A percentile compares a stretch with the other conserved stretches of the same genome.
phyloP scores from a whole-genome alignment of 2,113 vertebrate species.

The Ramphastos sulfuratus region DNA sequence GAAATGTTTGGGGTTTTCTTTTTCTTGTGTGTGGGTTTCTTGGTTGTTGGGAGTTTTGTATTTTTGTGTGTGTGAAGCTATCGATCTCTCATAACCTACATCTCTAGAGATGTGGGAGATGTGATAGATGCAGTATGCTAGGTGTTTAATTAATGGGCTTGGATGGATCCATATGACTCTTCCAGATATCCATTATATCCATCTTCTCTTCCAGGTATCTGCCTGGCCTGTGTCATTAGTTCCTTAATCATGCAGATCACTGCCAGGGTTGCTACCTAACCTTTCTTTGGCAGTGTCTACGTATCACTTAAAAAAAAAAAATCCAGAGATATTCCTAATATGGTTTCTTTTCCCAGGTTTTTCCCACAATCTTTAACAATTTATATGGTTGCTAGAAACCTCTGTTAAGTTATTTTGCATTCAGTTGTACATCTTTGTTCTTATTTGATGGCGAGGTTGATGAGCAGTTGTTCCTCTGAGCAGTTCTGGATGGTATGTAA shows the following conservation, averaged over 20 bases:
- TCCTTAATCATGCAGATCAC: neutral
- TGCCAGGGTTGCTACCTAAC: neutral
- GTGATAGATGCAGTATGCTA: neutral
- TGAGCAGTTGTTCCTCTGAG: neutral
- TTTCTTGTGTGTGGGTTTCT: no score
- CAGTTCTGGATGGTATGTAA: neutral
- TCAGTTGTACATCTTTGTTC: neutral
- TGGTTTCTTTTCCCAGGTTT: neutral
- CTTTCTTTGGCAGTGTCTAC: neutral
- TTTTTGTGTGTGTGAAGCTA: neutral
- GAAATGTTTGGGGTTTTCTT: neutral
- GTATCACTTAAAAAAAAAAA: no score
- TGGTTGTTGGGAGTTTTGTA: neutral
- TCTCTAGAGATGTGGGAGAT: neutral
- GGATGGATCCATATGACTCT: neutral
- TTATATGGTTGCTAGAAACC: neutral
- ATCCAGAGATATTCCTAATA: neutral
- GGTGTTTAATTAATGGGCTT: neutral
- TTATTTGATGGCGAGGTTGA: neutral
- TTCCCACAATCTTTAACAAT: neutral
- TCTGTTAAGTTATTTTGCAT: neutral
- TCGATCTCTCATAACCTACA: no score
- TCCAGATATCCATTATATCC: neutral
- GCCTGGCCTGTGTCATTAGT: neutral
- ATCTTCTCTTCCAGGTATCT: neutral